Base-by-base conservation (phyloP, 2,888 invertebrate genomes). In the Ryuthela nishihirai region DNA sequence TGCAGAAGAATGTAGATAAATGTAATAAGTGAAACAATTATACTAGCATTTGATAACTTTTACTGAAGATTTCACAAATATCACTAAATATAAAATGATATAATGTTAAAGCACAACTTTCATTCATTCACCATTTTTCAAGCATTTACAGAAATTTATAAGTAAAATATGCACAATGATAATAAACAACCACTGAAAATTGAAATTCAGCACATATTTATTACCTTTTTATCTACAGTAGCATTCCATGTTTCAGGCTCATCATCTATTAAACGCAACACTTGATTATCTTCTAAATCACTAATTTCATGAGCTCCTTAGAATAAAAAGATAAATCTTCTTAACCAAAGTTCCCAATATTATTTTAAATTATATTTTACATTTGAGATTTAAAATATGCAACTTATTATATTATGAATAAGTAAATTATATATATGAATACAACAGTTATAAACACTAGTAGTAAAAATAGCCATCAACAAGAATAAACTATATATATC, bases 201-300 rank as follows among this genome's bases (percentile, higher is more conserved):
- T 29, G n/a, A 29, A 44, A 29, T 10, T 9, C 36, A 9, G 7
- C 3, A 24, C n/a, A n/a, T n/a, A n/a, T 24, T 44, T 29, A 60
- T 56, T 64, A 79, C 76, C 72, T 90, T 91, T 68, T 89, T 88
- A 20, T 91, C 88, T 43, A 91, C 89, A 18, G 88, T 85, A 0
- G 89, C 87, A 15, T 89, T 89, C 95, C 95, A 97, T 0, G 91
- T 90, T 71, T 97, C 95, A 0, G 91, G 87, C 72, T 97, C 95
- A 20, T 83, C 82, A 35, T 86, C 84, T 5, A 85, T 86, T 36
- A 95, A 78, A 6, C 88, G 88, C 50, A 94, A 77, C 45, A 81
- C 80, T 0, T 88, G 85, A 73, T 94, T 91, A 4, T 88, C 84
- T 42, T 90, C 90, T 40, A 92, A 78, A 71, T 89, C 87, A 17